Evolutionary conservation across 2,888 invertebrate genomes (phyloP).

Genomic region (Eristalinus aeneus): DNA sequence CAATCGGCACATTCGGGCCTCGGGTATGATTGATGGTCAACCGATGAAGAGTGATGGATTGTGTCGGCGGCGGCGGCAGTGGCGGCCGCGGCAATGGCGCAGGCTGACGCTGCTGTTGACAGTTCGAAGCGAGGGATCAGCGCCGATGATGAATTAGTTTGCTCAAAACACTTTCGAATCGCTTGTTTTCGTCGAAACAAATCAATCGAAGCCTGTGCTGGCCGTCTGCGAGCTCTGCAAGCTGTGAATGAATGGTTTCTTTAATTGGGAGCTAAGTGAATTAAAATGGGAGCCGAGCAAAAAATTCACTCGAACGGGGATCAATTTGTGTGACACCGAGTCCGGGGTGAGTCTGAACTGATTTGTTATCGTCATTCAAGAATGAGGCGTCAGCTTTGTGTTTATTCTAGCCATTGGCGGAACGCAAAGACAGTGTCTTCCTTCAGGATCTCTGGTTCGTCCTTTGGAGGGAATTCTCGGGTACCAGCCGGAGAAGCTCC

Average conservation of each 20-base stretch:
- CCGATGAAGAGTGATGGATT: conserved; percentile 67
- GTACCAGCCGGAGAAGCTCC: too few species aligned
- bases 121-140: conserved; percentile 32
- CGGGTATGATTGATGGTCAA: conserved; percentile 64
- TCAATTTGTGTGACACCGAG: not conserved
- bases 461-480: too few species aligned
- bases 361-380: not conserved
- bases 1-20: conserved; percentile 52
- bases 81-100: not conserved
- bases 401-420: too few species aligned
- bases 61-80: conserved; percentile 14
- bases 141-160: conserved; percentile 63
- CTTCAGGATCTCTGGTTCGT: too few species aligned
- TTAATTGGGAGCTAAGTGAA: conserved; percentile 19
- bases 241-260: conserved; percentile 6
- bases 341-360: not conserved
- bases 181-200: conserved; percentile 52
- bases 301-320: not conserved
- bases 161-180: conserved; percentile 34
- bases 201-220: conserved; percentile 34
- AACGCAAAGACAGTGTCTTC: too few species aligned
- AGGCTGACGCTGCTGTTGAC: conserved; percentile 43
- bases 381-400: not conserved
- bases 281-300: not conserved
- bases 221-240: not conserved